Evolutionary conservation across 2,113 vertebrate species (phyloP).

Genomic region (Sisor rabdophorus): DNA sequence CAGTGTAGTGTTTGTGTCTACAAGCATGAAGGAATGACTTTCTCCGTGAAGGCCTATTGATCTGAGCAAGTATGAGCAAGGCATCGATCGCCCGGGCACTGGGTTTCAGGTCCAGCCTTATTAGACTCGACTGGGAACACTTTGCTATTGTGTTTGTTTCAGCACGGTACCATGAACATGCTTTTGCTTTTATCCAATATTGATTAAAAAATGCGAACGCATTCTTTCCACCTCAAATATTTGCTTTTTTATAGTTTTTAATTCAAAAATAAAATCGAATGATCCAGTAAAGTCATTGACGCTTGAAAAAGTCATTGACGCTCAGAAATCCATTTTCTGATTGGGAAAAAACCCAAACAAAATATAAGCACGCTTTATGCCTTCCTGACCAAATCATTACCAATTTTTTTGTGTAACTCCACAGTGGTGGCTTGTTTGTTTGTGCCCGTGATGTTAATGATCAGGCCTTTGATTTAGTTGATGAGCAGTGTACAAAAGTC

Average conservation of each 20-base stretch:
- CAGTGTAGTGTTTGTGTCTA: slow-evolving; percentile 32
- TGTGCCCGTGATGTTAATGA: neutral
- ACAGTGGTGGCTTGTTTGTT: slow-evolving; percentile 8
- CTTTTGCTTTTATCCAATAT: neutral
- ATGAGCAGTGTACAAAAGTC: neutral
- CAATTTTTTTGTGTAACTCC: neutral
- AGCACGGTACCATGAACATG: neutral
- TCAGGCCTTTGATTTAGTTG: neutral
- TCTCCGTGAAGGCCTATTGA: slow-evolving; percentile 44
- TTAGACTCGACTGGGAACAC: slow-evolving; percentile 9
- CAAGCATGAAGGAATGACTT: slow-evolving; percentile 43
- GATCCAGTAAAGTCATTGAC: neutral
- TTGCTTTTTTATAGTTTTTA: neutral
- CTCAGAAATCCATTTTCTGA: slow-evolving; percentile 1
- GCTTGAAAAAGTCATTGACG: too few relatives aligned
- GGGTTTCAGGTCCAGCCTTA: slow-evolving; percentile 14
- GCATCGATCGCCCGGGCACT: slow-evolving; percentile 38
- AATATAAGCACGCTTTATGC: neutral
- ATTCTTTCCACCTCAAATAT: slow-evolving; percentile 17
- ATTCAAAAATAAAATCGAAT: neutral
- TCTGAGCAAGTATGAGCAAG: slow-evolving; percentile 24
- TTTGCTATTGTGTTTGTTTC: slow-evolving; percentile 10
- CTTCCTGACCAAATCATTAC: slow-evolving; percentile 3
- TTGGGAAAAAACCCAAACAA: too few relatives aligned
- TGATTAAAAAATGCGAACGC: neutral